Percentiles rank a stretch among this genome's conserved stretches.
Conservation (phyloP, 2,888 invertebrate species). For the Arrhopalites spinosus region DNA sequence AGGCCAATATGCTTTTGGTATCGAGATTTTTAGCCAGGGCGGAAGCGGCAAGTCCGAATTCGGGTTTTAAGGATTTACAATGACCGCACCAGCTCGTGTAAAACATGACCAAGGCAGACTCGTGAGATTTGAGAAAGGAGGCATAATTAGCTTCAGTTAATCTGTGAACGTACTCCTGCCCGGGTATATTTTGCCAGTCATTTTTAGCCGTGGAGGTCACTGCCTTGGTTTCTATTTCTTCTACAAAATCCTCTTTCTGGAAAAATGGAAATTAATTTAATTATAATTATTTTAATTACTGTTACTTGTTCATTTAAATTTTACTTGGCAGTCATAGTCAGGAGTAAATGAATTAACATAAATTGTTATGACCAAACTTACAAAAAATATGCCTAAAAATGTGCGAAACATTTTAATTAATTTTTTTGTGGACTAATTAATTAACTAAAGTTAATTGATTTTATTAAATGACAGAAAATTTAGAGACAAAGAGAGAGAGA, state of each 20-base stretch:
- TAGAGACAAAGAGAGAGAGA: too few species aligned
- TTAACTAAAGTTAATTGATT: too few species aligned
- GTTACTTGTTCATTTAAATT: background rate
- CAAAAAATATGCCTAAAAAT: constrained; percentile 8
- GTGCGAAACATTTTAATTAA: constrained; percentile 6
- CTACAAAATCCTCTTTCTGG: constrained; percentile 10
- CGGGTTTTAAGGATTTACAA: constrained; percentile 29
- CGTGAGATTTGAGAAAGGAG: constrained; percentile 15
- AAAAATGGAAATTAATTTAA: background rate
- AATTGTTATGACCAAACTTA: background rate
- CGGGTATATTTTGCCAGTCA: constrained; percentile 28
- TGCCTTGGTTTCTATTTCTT: background rate
- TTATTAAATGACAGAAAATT: too few species aligned
- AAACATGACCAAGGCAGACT: constrained; percentile 28
- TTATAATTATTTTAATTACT: background rate
- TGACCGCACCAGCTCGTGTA: constrained; percentile 35
- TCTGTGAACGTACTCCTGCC: constrained; percentile 24
- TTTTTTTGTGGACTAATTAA: too few species aligned
- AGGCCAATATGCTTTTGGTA: background rate
- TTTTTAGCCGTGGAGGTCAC: background rate
- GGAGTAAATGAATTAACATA: too few species aligned
- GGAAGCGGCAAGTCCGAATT: constrained; percentile 20
- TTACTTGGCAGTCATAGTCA: too few species aligned
- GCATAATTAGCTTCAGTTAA: constrained; percentile 15
- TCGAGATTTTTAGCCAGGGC: background rate